Percentiles rank a stretch among this genome's conserved stretches.
Conservation (phyloP, 2,113 vertebrate species). For the Pteruthius melanotis region DNA sequence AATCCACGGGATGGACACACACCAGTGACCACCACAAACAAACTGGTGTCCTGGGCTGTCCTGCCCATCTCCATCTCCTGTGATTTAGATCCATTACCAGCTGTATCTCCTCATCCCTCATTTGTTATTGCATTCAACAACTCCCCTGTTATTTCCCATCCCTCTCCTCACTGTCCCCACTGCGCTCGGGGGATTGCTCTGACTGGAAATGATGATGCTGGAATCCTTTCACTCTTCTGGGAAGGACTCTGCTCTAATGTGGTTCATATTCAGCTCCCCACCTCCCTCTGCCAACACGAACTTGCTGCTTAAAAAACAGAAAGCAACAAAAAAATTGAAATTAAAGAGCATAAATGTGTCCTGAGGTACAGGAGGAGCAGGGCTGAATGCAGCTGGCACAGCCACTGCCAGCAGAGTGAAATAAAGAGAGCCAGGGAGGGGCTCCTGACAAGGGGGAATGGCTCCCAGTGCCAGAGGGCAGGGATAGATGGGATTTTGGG, state of each 20-base stretch:
- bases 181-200: neutral
- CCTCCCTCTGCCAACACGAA: neutral
- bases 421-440: neutral
- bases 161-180: neutral
- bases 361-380: neutral
- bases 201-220: neutral
- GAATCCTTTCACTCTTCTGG: neutral
- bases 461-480: neutral
- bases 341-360: neutral
- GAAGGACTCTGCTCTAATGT: neutral
- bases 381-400: neutral
- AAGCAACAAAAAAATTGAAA: neutral
- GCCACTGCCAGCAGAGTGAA: neutral
- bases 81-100: neutral
- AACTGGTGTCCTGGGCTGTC: neutral
- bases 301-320: neutral
- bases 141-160: neutral
- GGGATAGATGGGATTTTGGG: accelerated
- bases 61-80: neutral
- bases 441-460: no score
- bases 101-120: neutral
- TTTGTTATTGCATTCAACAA: neutral
- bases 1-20: neutral
- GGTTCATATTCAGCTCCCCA: neutral
- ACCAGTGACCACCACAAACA: neutral